phyloP scores from a whole-genome alignment of 2,797 vertebrate genomes.

The Dendrocincla tyrannina region DNA sequence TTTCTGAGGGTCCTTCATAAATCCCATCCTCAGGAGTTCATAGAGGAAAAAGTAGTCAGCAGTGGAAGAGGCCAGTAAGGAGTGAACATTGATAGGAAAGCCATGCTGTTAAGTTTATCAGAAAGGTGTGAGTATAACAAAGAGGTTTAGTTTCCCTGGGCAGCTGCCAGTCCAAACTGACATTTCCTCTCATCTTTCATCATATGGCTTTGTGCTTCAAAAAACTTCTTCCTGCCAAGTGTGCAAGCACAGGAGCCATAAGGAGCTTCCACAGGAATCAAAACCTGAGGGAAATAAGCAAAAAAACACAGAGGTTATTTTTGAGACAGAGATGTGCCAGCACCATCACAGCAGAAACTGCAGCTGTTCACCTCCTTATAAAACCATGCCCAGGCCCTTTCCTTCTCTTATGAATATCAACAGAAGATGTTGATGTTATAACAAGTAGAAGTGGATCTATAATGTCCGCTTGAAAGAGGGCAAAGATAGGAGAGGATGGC shows the following conservation, averaged over 20 bases:
- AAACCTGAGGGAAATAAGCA: slow-evolving; percentile 77
- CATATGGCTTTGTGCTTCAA: slow-evolving; percentile 65
- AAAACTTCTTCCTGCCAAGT: slow-evolving; percentile 79
- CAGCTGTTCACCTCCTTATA: neutral
- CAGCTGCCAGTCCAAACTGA: slow-evolving; percentile 31
- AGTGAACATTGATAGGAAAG: neutral
- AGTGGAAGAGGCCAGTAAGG: neutral
- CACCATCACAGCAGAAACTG: neutral
- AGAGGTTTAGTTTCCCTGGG: slow-evolving; percentile 29
- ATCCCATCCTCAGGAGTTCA: neutral
- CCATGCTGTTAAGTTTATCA: neutral
- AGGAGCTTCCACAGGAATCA: slow-evolving; percentile 89
- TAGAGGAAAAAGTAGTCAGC: neutral
- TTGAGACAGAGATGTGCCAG: neutral
- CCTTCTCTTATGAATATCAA: neutral
- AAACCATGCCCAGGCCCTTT: neutral
- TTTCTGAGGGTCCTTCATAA: slow-evolving; percentile 15
- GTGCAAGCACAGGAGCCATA: slow-evolving; percentile 92
- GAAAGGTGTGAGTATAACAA: neutral
- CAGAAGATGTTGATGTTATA: neutral
- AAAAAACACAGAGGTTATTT: neutral
- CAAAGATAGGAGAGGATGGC: neutral
- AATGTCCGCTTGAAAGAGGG: neutral
- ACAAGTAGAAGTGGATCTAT: neutral
- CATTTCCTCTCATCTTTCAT: slow-evolving; percentile 35